Conservation (phyloP, 2,113 vertebrate species). For the Bubalus kerabau region DNA sequence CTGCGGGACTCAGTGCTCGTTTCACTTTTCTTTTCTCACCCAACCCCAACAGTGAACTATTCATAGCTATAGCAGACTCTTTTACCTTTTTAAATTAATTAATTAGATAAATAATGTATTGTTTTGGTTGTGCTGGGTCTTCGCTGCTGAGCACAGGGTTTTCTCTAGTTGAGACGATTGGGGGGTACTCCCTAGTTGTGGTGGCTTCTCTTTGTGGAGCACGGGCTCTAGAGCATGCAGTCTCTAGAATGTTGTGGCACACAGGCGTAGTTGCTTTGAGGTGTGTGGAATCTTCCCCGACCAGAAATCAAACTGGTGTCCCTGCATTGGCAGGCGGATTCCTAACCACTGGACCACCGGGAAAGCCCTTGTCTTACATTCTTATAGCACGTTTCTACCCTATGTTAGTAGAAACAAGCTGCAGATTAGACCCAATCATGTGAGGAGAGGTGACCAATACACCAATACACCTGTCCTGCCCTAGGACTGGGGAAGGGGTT, state of each 20-base stretch:
- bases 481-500: not conserved
- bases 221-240: not conserved
- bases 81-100: not conserved
- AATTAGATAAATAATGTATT: not conserved
- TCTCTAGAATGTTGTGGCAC: not conserved
- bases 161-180: not conserved
- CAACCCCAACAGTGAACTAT: not conserved
- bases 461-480: not conserved
- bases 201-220: not conserved
- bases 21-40: not conserved
- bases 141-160: not conserved
- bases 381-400: not conserved
- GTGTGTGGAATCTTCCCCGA: not conserved
- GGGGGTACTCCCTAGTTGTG: not conserved
- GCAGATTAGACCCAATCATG: not conserved
- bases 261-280: not conserved
- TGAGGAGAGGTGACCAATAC: not conserved
- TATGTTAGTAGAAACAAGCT: not conserved
- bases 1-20: rapidly evolving
- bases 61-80: not conserved
- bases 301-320: not conserved
- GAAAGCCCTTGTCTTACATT: not conserved
- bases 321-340: not conserved
- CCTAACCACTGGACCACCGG: not conserved
- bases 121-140: not conserved